Base-by-base conservation (phyloP, 2,888 invertebrate genomes). In the Acleris laterana region DNA sequence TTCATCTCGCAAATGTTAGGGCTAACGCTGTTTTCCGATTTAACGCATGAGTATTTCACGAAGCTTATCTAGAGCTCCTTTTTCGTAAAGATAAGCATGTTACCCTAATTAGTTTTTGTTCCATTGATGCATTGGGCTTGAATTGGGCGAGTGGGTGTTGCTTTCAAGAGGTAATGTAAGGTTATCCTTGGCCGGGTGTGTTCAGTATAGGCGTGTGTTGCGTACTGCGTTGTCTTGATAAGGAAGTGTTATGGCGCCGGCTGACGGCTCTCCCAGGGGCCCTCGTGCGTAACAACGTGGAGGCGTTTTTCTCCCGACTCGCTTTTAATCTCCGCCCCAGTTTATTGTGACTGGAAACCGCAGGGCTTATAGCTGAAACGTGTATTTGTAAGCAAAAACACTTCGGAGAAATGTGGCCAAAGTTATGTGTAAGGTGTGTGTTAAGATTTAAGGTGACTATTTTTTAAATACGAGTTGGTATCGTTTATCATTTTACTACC, bases 171-270 rank as follows among this genome's bases (percentile, higher is more conserved):
- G 55, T 56, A 56, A 65, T 56, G 61, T 50, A 48, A 52, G 20
- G 50, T 51, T 50, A 51, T 61, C 64, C 22, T 42, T 32, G 25
- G 25, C 22, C 28, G 46, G 57, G 46, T 46, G 57, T 25, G 50
- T 55, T 50, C 19, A 32, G 38, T 16, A 9, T 19, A 49, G 38
- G 25, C 25, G 56, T 11, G 56, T 28, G 63, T 63, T 69, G 52
- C 64, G 81, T 71, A 72, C 81, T 85, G 84, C 78, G 80, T 81
- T 81, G 81, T 81, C 80, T 83, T 81, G 87, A 88, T 88, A 89
- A 88, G 87, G 80, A 83, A 86, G 85, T 77, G 79, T 87, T 84
- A 87, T 83, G 83, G 79, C 78, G 77, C 79, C 79, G 78, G 79
- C 82, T 81, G 83, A 85, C 82, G 81, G 79, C 76, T 75, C 77